These are phyloP conservation scores for Drosophila sturtevanti DNA, from an alignment of 1,140 invertebrate genomes.

Conservation along the genomic window DNA sequence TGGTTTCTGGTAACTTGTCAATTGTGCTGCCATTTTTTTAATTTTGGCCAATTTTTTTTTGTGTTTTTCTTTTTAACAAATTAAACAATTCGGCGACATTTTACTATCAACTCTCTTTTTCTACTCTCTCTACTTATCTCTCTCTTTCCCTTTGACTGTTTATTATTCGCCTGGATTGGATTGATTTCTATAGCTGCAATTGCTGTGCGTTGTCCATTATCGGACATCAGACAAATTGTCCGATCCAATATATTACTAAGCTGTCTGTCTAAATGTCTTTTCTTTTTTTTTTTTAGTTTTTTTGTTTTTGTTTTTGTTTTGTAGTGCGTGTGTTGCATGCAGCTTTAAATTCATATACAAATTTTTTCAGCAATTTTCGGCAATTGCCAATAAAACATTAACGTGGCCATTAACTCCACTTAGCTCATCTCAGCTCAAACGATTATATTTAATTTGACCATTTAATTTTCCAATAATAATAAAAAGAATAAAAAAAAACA, in stretches of 20 bases:
- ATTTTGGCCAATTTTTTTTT: slow-evolving; percentile 19
- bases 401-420: neutral
- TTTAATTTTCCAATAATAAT: neutral
- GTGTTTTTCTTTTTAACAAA: slow-evolving; percentile 29
- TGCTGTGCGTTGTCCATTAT: neutral
- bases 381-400: slow-evolving; percentile 49
- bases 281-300: too few relatives aligned
- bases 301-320: neutral
- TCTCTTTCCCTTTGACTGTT: too few relatives aligned
- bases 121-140: too few relatives aligned
- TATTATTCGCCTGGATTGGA: slow-evolving; percentile 28
- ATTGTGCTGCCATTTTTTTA: neutral
- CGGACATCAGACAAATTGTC: neutral
- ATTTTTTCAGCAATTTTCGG: slow-evolving; percentile 64
- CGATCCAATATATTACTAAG: neutral
- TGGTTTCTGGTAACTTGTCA: neutral
- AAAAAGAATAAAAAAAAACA: neutral
- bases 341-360: slow-evolving; percentile 72
- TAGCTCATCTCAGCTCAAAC: slow-evolving; percentile 43
- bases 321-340: slow-evolving; percentile 43
- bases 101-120: slow-evolving; percentile 39
- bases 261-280: slow-evolving; percentile 14
- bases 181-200: slow-evolving; percentile 5
- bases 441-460: slow-evolving; percentile 21
- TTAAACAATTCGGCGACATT: slow-evolving; percentile 59